Evolutionary conservation across 2,797 vertebrate species (phyloP), one percentile per base, ranked within the genome.

Genomic region (Sebastiscus albofasciatus): DNA sequence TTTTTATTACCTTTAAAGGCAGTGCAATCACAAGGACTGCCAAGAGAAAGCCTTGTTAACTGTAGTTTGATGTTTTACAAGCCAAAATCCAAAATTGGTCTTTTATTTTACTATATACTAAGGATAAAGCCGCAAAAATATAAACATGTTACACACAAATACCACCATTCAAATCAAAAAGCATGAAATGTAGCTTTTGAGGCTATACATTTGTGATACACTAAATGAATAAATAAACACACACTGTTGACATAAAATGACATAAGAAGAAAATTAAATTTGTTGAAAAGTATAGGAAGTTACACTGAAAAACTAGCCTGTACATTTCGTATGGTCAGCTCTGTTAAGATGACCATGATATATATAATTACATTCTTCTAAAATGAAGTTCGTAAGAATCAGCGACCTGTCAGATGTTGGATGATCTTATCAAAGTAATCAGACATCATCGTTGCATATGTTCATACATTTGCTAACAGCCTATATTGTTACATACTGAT

Each of bases 351-450:
- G 6, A 70, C 52, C 5, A 8, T 61, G 26, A 62, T 14, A 6
- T 13, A 13, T 8, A 46, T 18, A 46, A 22, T 62, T 29, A 20
- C 12, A 26, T 13, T 49, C 14, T 36, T 54, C 10, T 4, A 54
- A 81, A 71, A 54, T n/a, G 0, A 46, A 54, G 9, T 61, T 73
- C 0, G 29, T 6, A 42, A 60, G 22, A 70, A 70, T 55, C 58
- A 46, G 18, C 49, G 7, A 69, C 14, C 42, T 34, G 39, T 79
- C 65, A 74, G 22, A 65, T 26, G 31, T 24, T 49, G 8, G 26
- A 49, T 58, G 55, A 59, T 46, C 55, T 81, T 52, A 81, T 81
- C 56, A 72, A 33, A 72, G 54, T 22, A 34, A 52, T 67, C 16
- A 49, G 29, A 2, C 27, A 14, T 75, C 36, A 33, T 4, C 24